Percentiles rank a stretch among this genome's conserved stretches.
Conservation (phyloP, 2,797 vertebrate species). For the Xenops minutus region DNA sequence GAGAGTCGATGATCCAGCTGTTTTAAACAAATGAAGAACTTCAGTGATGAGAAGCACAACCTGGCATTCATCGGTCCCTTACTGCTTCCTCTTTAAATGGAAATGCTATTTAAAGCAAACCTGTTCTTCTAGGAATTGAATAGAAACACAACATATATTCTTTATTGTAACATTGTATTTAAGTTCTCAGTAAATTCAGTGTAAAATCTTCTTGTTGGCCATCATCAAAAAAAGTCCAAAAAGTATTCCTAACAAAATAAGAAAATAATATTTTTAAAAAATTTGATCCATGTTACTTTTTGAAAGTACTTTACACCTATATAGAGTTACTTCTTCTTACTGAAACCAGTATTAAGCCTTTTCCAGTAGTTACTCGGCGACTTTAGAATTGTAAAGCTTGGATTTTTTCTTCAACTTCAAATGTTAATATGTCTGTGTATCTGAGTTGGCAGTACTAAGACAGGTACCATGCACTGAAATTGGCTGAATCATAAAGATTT, state of each 20-base stretch:
- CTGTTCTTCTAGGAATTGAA: neutral
- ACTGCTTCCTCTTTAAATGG: conserved; percentile 10
- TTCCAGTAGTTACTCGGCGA: neutral
- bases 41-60: conserved; percentile 29
- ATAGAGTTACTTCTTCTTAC: neutral
- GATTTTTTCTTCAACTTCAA: neutral
- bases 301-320: neutral
- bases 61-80: neutral
- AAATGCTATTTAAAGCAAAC: conserved; percentile 20
- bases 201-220: conserved; percentile 7
- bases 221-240: neutral
- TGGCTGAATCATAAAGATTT: neutral
- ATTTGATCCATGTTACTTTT: neutral
- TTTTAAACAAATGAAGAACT: conserved; percentile 79
- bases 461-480: neutral
- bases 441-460: neutral
- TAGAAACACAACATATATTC: conserved; percentile 19
- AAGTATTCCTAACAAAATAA: neutral
- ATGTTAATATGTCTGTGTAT: neutral
- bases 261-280: neutral
- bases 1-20: conserved; percentile 99
- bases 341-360: neutral
- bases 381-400: neutral
- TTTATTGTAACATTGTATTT: conserved; percentile 40
- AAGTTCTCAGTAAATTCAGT: neutral